Evolutionary conservation across 2,113 vertebrate genomes (phyloP).

Genomic region (Equus quagga): DNA sequence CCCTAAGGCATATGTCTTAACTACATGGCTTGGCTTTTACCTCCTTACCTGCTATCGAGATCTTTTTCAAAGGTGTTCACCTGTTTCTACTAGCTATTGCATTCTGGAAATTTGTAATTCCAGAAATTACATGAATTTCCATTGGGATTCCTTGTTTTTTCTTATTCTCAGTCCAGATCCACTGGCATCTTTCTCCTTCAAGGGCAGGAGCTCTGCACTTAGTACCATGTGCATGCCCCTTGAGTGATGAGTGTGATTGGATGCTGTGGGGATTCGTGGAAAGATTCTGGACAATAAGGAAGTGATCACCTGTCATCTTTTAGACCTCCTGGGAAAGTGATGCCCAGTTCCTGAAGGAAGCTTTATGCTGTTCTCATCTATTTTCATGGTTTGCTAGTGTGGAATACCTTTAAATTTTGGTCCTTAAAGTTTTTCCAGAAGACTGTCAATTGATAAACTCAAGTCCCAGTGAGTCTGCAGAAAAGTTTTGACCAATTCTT

Average conservation of each 20-base stretch:
- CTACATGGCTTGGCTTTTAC: background rate
- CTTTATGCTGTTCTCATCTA: background rate
- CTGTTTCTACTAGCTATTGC: background rate
- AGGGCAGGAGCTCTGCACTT: background rate
- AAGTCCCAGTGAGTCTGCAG: background rate
- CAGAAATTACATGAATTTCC: background rate
- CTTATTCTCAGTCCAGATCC: background rate
- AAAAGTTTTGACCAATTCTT: background rate
- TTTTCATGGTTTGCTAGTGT: background rate
- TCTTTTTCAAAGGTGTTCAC: conserved; percentile 20
- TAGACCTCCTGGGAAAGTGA: background rate
- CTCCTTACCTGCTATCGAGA: background rate
- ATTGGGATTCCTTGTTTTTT: background rate
- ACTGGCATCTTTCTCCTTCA: background rate
- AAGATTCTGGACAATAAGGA: conserved; percentile 6
- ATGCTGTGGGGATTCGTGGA: background rate
- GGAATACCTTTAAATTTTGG: conserved; percentile 16
- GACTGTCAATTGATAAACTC: background rate
- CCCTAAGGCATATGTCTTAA: background rate
- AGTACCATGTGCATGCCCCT: background rate
- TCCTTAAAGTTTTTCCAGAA: background rate
- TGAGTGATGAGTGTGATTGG: background rate
- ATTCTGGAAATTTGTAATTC: background rate
- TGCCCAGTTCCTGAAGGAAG: background rate
- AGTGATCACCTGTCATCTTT: background rate